Conservation (phyloP, 30 jellyfish, hydroid and myxozoan genomes). For the Pelagia noctiluca region DNA sequence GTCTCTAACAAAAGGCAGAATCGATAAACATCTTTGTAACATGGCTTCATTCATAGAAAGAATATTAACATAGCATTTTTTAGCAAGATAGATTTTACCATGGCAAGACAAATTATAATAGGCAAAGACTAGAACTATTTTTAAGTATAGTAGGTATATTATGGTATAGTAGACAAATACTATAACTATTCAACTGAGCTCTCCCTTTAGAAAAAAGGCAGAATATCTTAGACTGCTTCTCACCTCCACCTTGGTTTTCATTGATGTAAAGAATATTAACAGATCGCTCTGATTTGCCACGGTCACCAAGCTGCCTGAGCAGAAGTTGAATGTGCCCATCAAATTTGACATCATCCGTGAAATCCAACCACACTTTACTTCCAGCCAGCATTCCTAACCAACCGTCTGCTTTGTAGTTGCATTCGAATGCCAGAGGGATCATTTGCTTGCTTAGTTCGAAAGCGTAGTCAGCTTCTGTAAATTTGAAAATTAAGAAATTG, state of each 20-base stretch:
- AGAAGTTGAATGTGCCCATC: conserved; percentile 59
- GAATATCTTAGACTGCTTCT: background rate
- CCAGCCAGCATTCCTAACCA: conserved; percentile 83
- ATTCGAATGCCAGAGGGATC: conserved; percentile 78
- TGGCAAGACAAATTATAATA: too few relatives aligned
- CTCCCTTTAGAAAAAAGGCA: too few relatives aligned
- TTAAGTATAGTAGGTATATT: too few relatives aligned
- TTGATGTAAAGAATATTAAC: conserved; percentile 16
- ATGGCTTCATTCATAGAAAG: too few relatives aligned
- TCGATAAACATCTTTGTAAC: too few relatives aligned
- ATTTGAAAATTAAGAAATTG: background rate
- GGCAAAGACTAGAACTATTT: too few relatives aligned
- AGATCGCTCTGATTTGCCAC: conserved; percentile 56
- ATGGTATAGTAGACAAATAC: too few relatives aligned
- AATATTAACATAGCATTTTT: too few relatives aligned
- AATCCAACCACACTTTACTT: conserved; percentile 69
- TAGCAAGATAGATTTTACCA: too few relatives aligned
- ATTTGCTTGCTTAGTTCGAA: conserved; percentile 77
- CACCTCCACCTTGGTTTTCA: background rate
- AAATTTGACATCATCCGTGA: conserved; percentile 61
- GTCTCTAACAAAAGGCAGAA: too few relatives aligned
- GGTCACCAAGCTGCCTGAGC: conserved; percentile 62
- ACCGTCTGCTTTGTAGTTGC: conserved; percentile 83
- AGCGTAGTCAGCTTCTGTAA: conserved; percentile 84
- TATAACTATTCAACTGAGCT: too few relatives aligned